Evolutionary conservation across 2,797 vertebrate species (phyloP), one percentile per base, ranked within the genome.

Genomic region (Poeciliopsis gracilis): DNA sequence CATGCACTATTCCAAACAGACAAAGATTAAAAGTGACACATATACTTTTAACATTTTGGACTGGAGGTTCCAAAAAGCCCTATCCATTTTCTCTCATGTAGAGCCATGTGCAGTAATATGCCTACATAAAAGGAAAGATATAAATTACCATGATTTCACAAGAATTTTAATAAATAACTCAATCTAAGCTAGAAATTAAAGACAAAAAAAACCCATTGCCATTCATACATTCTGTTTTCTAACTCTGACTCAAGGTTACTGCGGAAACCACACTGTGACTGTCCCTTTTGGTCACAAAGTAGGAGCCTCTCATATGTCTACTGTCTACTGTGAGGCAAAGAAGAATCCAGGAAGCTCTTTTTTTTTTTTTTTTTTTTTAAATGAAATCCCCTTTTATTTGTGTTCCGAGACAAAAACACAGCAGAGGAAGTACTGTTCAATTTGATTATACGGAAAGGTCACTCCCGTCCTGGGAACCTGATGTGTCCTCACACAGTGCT

Each of bases 351-450:
- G 85, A 78, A 81, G 85, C 80, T 92, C 87, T 87, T 38, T 38
- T 38, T 36, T 38, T 36, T 36, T 33, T 3, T 33, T 83, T 81
- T 90, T 94, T 83, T 81, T 90, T 94, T 93, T 87, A 85, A 80
- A 86, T 30, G 78, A 77, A 76, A 78, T 85, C 89, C 82, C 76
- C 94, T 94, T 94, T 93, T 91, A 91, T 90, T 77, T 87, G 79
- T 82, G 82, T 69, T 77, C 77, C 81, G 46, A 75, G 79, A 86
- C 61, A 83, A 63, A 84, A 74, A 67, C 36, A 79, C 79, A 83
- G 81, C 76, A 66, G 77, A 85, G 84, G 87, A 90, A 88, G 86
- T 80, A 87, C 83, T 86, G 89, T 86, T 89, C 82, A 89, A 81
- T 84, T 82, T 63, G 84, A 85, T 83, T 83, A 79, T 57, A 73